Evolutionary conservation across 2,113 vertebrate species (phyloP), one percentile per base, ranked within the genome.

Genomic region (Pteruthius melanotis): DNA sequence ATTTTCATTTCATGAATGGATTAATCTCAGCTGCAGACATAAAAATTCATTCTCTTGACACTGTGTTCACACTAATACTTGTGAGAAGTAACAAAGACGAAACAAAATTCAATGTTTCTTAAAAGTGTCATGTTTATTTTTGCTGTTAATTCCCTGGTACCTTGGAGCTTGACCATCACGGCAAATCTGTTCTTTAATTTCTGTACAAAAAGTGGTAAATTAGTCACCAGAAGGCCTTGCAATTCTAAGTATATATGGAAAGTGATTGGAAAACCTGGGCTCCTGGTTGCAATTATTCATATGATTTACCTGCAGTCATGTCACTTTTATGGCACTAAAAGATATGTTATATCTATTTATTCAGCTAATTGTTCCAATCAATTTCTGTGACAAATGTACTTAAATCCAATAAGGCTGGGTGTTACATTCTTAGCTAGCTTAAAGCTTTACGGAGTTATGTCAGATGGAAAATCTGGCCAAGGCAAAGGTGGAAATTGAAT

Each of bases 221-320:
- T 59, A 86, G 82, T 52, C 44, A 90, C 56, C 64, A 93, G 85
- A 91, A 95, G 27, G 39, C n/a, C 33, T 24, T 85, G 75, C 22
- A 83, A 83, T 90, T 83, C 24, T 45, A 84, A 79, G 35, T 77
- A 45, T 22, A 23, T 53, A 44, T 1, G 2, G 54, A 65, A 70
- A 88, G 39, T 28, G 42, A 72, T 1, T 95, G 87, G 63, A 90
- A 96, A 94, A 93, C 63, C 56, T 77, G 71, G 26, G 49, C 27
- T 95, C 20, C 90, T 90, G 66, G 75, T 90, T 93, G 75, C 31
- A 93, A 90, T 96, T 94, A 94, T 70, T 91, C 21, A 26, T 63
- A 89, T 94, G 92, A 92, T 94, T 95, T 95, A 95, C 92, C 82
- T 96, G 68, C 90, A 87, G 72, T 83, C 71, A 42, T 61, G 83